Evolutionary conservation across 2,888 invertebrate genomes (phyloP), one percentile per base, ranked within the genome.

Genomic region (Crioceris asparagi): DNA sequence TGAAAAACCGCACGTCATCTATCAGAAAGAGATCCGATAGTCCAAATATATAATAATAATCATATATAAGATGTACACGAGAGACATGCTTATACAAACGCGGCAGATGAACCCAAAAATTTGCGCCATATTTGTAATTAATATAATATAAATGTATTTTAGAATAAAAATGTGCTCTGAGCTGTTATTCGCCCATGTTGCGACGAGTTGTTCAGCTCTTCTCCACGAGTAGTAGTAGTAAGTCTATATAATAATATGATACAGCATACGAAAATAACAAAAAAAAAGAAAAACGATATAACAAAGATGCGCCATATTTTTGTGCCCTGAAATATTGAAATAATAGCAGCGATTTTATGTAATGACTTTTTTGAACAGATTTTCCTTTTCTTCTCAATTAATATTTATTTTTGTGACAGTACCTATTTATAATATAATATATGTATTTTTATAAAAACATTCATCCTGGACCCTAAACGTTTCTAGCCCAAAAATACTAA

Each of bases 361-460:
- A 43, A 47, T 47, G 49, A 49, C 27, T 16, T 45, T 23, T 23
- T 23, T 23, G 23, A n/a, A 7, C n/a, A 7, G 23, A n/a, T 23
- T 23, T 23, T 23, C n/a, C 36, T 47, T 41, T 43, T 49, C 45
- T n/a, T n/a, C n/a, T n/a, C n/a, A n/a, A n/a, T n/a, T n/a, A n/a
- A n/a, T n/a, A n/a, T n/a, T n/a, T n/a, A n/a, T n/a, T n/a, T n/a
- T 46, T 51, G 51, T 55, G 52, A 53, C 51, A 52, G 52, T 50
- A 51, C 51, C 53, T 55, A 56, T 54, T 48, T n/a, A n/a, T n/a
- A n/a, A n/a, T n/a, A n/a, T n/a, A n/a, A n/a, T n/a, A n/a, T n/a
- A n/a, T n/a, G n/a, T n/a, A n/a, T n/a, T 48, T 16, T 52, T 54
- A 56, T 53, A 56, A 57, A 57, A 55, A 53, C 55, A 52, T 39